Evolutionary conservation across 2,888 invertebrate species (phyloP).

Genomic region (Strigamia maritima): DNA sequence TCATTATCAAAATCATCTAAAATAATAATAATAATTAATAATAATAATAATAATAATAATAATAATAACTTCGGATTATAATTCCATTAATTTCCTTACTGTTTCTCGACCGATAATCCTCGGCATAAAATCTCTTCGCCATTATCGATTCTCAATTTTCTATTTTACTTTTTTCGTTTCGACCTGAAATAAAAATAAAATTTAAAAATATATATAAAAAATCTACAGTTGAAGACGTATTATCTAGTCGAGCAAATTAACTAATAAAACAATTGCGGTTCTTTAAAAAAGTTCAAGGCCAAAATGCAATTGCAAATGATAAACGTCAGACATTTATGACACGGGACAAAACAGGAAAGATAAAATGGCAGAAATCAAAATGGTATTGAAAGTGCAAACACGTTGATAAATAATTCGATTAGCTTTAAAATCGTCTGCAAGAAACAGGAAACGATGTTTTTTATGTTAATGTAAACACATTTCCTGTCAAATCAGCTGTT

Average conservation of each 20-base stretch:
- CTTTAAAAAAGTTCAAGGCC: neutral
- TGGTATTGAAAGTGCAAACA: neutral
- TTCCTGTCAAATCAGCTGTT: constrained; percentile 20
- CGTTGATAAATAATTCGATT: neutral
- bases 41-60: neutral
- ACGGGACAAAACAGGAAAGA: neutral
- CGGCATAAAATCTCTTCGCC: neutral
- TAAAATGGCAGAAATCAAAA: neutral
- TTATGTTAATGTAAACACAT: neutral
- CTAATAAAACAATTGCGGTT: constrained; percentile 12
- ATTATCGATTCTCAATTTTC: neutral
- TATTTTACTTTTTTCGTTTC: neutral
- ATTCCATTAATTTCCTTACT: neutral
- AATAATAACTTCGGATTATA: neutral
- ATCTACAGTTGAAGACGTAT: neutral
- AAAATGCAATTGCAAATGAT: neutral
- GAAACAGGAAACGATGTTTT: neutral
- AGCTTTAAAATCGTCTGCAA: constrained; percentile 6
- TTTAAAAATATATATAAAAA: neutral
- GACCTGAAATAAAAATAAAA: neutral
- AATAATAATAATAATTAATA: neutral
- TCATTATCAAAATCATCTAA: neutral
- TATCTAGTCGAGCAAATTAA: neutral
- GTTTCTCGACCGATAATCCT: neutral
- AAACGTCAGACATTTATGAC: neutral